Conservation (phyloP, 2,888 invertebrate species). For the Metalampra italica region DNA sequence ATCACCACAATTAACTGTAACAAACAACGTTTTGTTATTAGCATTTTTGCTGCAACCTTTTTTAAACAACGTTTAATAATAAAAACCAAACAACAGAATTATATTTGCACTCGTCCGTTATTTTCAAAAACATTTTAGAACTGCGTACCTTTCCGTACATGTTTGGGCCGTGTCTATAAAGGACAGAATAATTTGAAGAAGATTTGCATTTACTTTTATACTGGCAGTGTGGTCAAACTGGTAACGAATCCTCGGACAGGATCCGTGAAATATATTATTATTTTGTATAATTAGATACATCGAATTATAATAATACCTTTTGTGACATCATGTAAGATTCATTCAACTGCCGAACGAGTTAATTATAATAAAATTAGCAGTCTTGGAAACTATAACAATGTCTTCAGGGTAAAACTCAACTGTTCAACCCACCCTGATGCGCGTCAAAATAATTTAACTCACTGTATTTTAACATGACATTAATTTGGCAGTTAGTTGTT, state of each 20-base stretch:
- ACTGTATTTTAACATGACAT: too few relatives aligned
- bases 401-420: constrained; percentile 34
- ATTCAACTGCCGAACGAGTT: neutral
- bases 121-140: neutral
- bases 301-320: constrained; percentile 25
- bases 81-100: neutral
- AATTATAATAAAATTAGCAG: neutral
- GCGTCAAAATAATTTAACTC: too few relatives aligned
- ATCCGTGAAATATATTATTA: constrained; percentile 1
- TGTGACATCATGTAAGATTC: constrained; percentile 12
- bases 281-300: constrained; percentile 12
- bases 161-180: constrained; percentile 40
- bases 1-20: constrained; percentile 58
- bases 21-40: neutral
- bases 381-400: constrained; percentile 35
- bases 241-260: constrained; percentile 29
- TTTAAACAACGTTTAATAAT: neutral
- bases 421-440: too few relatives aligned
- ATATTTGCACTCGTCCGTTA: neutral
- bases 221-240: constrained; percentile 44
- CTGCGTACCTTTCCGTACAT: constrained; percentile 57
- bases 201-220: constrained; percentile 63
- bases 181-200: constrained; percentile 52
- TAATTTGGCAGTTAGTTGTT: too few relatives aligned
- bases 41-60: neutral